Conservation (phyloP, 2,888 invertebrate genomes). For the Hirtodrosophila confusa region DNA sequence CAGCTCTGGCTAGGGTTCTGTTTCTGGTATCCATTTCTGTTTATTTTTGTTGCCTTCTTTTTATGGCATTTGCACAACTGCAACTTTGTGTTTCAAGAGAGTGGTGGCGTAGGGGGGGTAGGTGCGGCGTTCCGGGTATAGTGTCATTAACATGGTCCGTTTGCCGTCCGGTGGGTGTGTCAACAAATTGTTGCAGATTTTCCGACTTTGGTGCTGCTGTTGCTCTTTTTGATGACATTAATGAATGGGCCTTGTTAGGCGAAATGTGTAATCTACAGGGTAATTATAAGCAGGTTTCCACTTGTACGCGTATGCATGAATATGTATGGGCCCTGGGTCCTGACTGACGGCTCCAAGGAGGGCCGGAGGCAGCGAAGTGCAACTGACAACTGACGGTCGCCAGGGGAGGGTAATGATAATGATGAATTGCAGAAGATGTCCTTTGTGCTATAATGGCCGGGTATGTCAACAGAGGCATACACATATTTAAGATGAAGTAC, state of each 20-base stretch:
- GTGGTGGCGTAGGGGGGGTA: too few species aligned
- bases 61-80: conserved; percentile 74
- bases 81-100: conserved; percentile 44
- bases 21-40: conserved; percentile 48
- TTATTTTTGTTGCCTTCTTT: conserved; percentile 44
- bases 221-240: conserved; percentile 74
- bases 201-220: conserved; percentile 46
- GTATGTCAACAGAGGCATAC: conserved; percentile 2
- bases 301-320: conserved; percentile 2
- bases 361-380: conserved; percentile 15
- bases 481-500: background rate
- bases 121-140: background rate
- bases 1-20: background rate
- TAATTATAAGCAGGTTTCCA: conserved; percentile 69
- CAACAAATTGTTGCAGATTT: conserved; percentile 78
- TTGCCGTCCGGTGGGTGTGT: conserved; percentile 57
- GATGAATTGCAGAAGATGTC: conserved; percentile 40
- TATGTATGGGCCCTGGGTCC: conserved; percentile 4
- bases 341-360: conserved; percentile 38
- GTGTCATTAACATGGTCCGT: conserved; percentile 65
- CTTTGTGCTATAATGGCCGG: conserved; percentile 9
- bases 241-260: conserved; percentile 77
- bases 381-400: conserved; percentile 23
- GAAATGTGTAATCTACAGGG: conserved; percentile 76
- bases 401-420: conserved; percentile 19